Evolutionary conservation across 2,113 vertebrate species (phyloP), one percentile per base, ranked within the genome.

Genomic region (Odontophorus gujanensis): DNA sequence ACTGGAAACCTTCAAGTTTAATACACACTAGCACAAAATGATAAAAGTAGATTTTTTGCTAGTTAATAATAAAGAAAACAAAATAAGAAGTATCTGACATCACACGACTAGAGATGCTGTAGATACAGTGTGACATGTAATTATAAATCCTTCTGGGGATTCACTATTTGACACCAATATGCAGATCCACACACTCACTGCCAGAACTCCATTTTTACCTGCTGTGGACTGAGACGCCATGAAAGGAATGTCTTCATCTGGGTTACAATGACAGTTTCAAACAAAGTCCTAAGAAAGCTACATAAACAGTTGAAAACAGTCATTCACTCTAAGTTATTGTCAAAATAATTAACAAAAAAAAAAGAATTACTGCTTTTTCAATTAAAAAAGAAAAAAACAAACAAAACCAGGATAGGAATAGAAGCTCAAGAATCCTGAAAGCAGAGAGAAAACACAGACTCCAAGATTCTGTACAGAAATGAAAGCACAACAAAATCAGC

Each of bases 251-350:
- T 87, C 92, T 94, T 94, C 85, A 95, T 73, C 72, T 89, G 81
- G 67, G 59, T 76, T 32, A 40, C 42, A 89, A 85, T 40, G 50
- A 85, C 69, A 71, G 71, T 18, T 94, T 83, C 90, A 57, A 90
- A 89, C 48, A 89, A 96, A 95, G 57, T 82, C 81, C 81, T 90
- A 91, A 91, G 55, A 76, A 95, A 96, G 85, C 79, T 63, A 92
- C 57, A 66, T 69, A 94, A 97, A 89, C 57, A 83, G 81, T 57
- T 92, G 81, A 91, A 90, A 95, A 91, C 83, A 93, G 80, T 94
- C 90, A 89, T 95, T 96, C 83, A 53, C 76, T 95, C 72, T 83
- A 85, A 42, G 61, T 78, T 91, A 82, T 43, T 90, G 79, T 89
- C 90, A 81, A 82, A 96, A 95, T 45, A 51, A n/a, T 20, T 58